Evolutionary conservation across 2,797 vertebrate species (phyloP), one percentile per base, ranked within the genome.

Genomic region (Chiloscyllium punctatum): DNA sequence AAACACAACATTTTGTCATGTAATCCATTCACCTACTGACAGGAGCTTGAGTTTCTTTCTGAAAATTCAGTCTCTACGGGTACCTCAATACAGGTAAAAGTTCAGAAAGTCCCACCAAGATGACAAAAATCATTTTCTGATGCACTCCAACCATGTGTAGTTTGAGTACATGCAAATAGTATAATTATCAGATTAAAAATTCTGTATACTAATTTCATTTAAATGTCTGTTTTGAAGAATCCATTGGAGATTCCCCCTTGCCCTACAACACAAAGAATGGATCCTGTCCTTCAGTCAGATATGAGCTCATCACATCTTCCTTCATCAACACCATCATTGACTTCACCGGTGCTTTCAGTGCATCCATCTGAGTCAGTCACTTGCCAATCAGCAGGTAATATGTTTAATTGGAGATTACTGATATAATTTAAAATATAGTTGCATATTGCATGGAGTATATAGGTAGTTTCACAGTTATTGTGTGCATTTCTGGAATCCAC

Each of bases 271-370:
- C 37, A 72, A 95, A 27, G 48, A 96, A 96, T 96, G 7, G 97
- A 98, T 95, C 97, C 96, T 33, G 96, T 97, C 95, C 96, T 97
- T 5, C 96, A 97, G 0, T 71, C 97, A 74, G 97, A 96, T 97
- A 96, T 97, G 27, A 95, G 97, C 66, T 96, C 97, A 48, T 42
- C 95, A 95, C 97, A 98, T 96, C 96, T 97, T n/a, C 87, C 97
- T 97, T 96, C 97, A 97, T 96, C 98, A 98, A 96, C 97, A 97
- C 94, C 97, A 97, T 97, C 97, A 98, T 51, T 53, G 96, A 96
- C 97, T 97, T 97, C 98, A 96, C 96, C 97, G 96, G 98, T 98
- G 97, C 98, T 98, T 98, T 98, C 98, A 96, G 96, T 97, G 97
- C 97, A 97, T 98, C 97, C 97, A 96, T 97, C 96, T 96, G 97